Evolutionary conservation across 1,140 invertebrate genomes (phyloP).

Genomic region (Anthonomus grandis): DNA sequence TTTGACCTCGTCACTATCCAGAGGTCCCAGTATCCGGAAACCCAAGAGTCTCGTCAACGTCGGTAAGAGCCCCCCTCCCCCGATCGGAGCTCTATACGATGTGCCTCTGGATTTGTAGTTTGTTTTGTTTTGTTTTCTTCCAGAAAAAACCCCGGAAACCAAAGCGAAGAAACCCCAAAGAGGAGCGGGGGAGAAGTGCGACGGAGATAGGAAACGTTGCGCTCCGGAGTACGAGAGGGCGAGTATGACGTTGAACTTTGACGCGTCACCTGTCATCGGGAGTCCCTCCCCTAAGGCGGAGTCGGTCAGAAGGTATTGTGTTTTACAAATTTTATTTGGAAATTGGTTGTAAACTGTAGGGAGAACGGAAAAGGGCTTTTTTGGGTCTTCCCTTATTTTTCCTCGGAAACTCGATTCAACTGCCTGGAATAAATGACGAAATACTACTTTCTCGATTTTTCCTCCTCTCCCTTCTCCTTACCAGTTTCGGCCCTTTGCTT

Average conservation of each 20-base stretch:
- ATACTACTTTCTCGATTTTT: too few relatives aligned
- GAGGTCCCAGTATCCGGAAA: slow-evolving; percentile 32
- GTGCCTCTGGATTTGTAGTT: too few relatives aligned
- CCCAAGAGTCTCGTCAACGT: slow-evolving; percentile 26
- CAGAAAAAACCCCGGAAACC: slow-evolving; percentile 2
- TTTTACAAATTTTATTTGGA: neutral
- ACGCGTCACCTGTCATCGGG: slow-evolving; percentile 8
- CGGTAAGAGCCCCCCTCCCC: slow-evolving; percentile 7
- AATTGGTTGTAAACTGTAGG: slow-evolving; percentile 27
- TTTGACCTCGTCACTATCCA: slow-evolving; percentile 10
- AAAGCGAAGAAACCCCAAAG: neutral
- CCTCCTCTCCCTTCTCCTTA: slow-evolving; percentile 39
- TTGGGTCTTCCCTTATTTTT: neutral
- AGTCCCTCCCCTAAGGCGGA: slow-evolving; percentile 19
- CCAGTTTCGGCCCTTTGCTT: neutral
- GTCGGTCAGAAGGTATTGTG: slow-evolving; percentile 27
- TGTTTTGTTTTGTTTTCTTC: neutral
- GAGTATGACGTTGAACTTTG: neutral
- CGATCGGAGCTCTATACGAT: too few relatives aligned
- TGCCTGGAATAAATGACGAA: too few relatives aligned
- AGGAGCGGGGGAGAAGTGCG: slow-evolving; percentile 2
- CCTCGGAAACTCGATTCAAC: too few relatives aligned
- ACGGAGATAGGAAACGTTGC: neutral
- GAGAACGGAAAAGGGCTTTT: slow-evolving; percentile 33
- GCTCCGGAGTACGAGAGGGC: slow-evolving; percentile 9